phyloP scores from a whole-genome alignment of 2,113 vertebrate species.

The Vicugna pacos region DNA sequence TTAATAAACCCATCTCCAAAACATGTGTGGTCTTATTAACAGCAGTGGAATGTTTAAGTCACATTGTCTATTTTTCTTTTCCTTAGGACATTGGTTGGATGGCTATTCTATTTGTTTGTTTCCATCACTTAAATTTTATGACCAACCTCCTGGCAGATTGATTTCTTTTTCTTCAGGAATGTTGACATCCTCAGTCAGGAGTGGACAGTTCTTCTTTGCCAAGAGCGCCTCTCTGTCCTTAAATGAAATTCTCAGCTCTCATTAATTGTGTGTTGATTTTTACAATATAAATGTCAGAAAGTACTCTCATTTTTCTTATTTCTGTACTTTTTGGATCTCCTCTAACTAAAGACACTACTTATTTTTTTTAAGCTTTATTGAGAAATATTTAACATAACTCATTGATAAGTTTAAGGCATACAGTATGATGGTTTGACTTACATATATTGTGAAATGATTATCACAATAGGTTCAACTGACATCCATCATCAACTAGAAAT shows the following conservation, averaged over 20 bases:
- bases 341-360: neutral
- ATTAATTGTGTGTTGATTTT: neutral
- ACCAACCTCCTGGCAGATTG: neutral
- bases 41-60: neutral
- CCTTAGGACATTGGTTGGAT: neutral
- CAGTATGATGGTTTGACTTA: neutral
- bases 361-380: neutral
- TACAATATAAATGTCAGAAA: neutral
- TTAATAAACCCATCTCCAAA: slow-evolving; percentile 29
- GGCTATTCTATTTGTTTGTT: neutral
- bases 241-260: neutral
- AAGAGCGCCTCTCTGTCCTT: neutral
- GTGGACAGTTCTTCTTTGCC: neutral
- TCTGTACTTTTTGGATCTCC: neutral
- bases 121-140: neutral
- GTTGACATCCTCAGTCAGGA: neutral
- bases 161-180: neutral
- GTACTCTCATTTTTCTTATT: slow-evolving; percentile 28
- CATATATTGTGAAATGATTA: neutral
- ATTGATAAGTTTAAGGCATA: neutral
- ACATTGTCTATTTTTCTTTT: neutral
- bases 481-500: neutral
- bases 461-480: neutral
- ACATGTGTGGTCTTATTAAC: neutral
- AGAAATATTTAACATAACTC: neutral